Evolutionary conservation across 1,140 invertebrate species (phyloP), one percentile per base, ranked within the genome.

Genomic region (Bursaphelenchus mucronatus): DNA sequence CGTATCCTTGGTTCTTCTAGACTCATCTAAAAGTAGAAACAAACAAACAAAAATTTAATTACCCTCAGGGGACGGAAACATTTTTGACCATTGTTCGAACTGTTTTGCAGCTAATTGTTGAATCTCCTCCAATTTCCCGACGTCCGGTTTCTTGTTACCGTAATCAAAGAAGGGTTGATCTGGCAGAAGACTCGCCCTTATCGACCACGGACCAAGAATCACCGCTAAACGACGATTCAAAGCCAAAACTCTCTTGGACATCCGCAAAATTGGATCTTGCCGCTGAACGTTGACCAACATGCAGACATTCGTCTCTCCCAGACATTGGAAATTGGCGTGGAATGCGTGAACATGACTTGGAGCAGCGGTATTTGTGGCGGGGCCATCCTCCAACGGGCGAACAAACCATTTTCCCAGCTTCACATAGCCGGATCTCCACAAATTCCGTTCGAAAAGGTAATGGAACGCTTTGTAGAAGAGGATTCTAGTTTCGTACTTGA

Each of bases 381-480:
- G 5, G 0, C 21, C 40, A 17, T 66, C 49, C 15, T 74, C 55
- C 44, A 76, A 43, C 4, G 71, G 71, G 9, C 63, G 56, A 40
- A 43, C 55, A 50, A 76, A 67, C 66, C 69, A 74, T 39, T 61
- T 47, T 3, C 71, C 71, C 53, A 74, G 76, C 13, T 69, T 57
- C 9, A 73, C 44, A 52, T 57, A 76, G 5, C 71, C 74, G 21
- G 46, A 10, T 30, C 43, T 67, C 45, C 43, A 50, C 53, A 46
- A 44, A 39, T 59, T 59, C 5, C 69, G 47, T 53, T 74, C 71
- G 15, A 74, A 76, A n/a, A 53, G 21, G 13, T 61, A 66, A 45
- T 76, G 67, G 9, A 73, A 19, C 9, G 71, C 63, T 51, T 74
- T 72, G 52, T 68, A 74, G 56, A 72, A 73, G 2, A 76, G 52